A percentile compares a stretch with the other conserved stretches of the same genome.
phyloP scores from a whole-genome alignment of 2,888 invertebrate genomes.

The Emmelina monodactyla region DNA sequence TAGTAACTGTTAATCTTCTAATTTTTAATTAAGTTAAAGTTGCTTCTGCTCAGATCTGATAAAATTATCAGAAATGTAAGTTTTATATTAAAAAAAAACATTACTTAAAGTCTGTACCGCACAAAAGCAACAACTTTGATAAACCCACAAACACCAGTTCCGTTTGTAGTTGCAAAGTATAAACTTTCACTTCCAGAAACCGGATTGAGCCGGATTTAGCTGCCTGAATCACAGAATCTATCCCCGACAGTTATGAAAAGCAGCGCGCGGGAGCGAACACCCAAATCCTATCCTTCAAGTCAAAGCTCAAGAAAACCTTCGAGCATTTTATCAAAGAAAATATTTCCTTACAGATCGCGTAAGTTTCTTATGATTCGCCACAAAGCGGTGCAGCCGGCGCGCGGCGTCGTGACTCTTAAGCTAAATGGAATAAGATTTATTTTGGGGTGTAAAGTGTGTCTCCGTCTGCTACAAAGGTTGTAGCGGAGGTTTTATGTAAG shows the following conservation, averaged over 20 bases:
- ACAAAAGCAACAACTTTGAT: too few species aligned
- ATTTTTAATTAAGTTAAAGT: too few species aligned
- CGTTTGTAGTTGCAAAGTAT: too few species aligned
- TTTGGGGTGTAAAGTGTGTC: constrained; percentile 12
- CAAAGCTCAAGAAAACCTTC: constrained; percentile 44
- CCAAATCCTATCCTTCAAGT: too few species aligned
- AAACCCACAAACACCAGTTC: too few species aligned
- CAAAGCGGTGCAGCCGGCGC: not conserved
- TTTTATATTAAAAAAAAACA: too few species aligned
- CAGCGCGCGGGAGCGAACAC: too few species aligned
- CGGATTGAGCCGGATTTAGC: constrained; percentile 37
- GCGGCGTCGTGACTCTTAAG: not conserved
- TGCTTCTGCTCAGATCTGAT: too few species aligned
- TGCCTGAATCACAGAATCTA: constrained; percentile 42
- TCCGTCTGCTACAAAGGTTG: constrained; percentile 13
- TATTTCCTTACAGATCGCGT: constrained; percentile 46
- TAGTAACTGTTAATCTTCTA: too few species aligned
- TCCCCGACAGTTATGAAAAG: constrained; percentile 58
- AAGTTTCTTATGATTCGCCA: constrained; percentile 26
- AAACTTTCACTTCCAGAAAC: constrained; percentile 20
- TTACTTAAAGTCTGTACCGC: too few species aligned
- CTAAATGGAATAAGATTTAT: constrained; percentile 24
- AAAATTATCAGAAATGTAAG: too few species aligned
- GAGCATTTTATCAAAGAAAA: constrained; percentile 41
- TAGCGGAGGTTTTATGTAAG: constrained; percentile 21